Conservation (phyloP, 1,140 invertebrate genomes). For the Drosophila pallidifrons region DNA sequence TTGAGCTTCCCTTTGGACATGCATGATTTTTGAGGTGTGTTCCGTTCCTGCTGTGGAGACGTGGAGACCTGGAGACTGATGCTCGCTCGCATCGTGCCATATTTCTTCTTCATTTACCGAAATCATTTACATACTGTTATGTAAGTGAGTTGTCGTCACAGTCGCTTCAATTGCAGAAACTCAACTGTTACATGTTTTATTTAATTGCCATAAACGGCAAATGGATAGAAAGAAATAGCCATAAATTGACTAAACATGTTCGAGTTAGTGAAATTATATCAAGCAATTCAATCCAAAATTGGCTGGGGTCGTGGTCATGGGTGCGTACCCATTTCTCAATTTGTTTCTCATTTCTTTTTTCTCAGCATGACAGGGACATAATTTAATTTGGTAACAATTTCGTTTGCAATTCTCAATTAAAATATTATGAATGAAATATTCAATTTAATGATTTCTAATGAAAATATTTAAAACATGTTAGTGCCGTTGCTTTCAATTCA, state of each 20-base stretch:
- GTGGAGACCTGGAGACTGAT: constrained; percentile 59
- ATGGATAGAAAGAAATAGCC: constrained; percentile 45
- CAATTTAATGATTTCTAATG: constrained; percentile 21
- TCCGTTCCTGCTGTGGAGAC: constrained; percentile 52
- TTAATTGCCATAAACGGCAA: constrained; percentile 72
- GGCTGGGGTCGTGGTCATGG: constrained; percentile 11
- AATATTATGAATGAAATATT: constrained; percentile 20
- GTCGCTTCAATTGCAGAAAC: constrained; percentile 56
- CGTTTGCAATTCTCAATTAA: constrained; percentile 25
- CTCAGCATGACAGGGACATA: constrained; percentile 29
- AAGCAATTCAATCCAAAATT: constrained; percentile 31
- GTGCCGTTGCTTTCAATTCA: not conserved
- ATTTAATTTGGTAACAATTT: constrained; percentile 8
- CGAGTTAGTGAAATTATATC: constrained; percentile 50
- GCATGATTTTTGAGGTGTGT: constrained; percentile 67
- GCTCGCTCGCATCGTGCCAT: constrained; percentile 54
- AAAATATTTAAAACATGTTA: not conserved
- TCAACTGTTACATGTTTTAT: constrained; percentile 71
- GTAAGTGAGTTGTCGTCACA: constrained; percentile 63
- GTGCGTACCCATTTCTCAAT: constrained; percentile 38
- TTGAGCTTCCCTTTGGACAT: constrained; percentile 38
- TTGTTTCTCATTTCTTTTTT: constrained; percentile 26
- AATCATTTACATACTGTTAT: constrained; percentile 81
- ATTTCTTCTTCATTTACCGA: constrained; percentile 79
- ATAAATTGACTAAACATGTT: constrained; percentile 57